Evolutionary conservation across 2,888 invertebrate species (phyloP), one percentile per base, ranked within the genome.

Genomic region (Nematopogon swammerdamellus): DNA sequence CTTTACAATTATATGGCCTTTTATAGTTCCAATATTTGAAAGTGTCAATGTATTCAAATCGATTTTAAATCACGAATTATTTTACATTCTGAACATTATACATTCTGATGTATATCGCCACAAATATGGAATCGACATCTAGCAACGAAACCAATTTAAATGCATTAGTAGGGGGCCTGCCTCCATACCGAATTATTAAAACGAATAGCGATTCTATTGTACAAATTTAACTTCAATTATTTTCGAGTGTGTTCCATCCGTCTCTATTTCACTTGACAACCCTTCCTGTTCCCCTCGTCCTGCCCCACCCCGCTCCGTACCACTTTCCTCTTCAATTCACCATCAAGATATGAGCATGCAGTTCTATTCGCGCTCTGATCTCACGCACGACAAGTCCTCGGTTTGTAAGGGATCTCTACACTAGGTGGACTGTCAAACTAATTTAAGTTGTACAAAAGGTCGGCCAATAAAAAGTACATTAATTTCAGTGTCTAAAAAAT

Each of bases 211-310:
- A 8, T 14, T 14, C 36, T 3, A 36, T 36, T 70, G 70, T 70
- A 72, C 72, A 75, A 76, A 76, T 77, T 77, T 75, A 73, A 74
- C 72, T 76, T 76, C 72, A 75, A 79, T 77, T 77, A 77, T 72
- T 73, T 70, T 76, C 67, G 75, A 77, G 74, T 70, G 71, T 71
- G 67, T 62, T 64, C 64, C 66, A 65, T 61, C 64, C 68, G 70
- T 72, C 74, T 74, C 72, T 72, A 68, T 74, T 73, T 75, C 72
- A 72, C 65, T 36, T 25, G 59, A 67, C 60, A 64, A 70, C 76
- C 77, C 76, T 72, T 70, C 72, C 74, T 14, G 3, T 8, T 8
- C n/a, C 36, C 11, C 36, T 14, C 36, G 6, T 14, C 36, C n/a
- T 36, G 70, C 69, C 71, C 65, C 45, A 70, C 72, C 71, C 71